Base-by-base conservation (phyloP, 2,888 invertebrate species). In the Loripinus fragilis region DNA sequence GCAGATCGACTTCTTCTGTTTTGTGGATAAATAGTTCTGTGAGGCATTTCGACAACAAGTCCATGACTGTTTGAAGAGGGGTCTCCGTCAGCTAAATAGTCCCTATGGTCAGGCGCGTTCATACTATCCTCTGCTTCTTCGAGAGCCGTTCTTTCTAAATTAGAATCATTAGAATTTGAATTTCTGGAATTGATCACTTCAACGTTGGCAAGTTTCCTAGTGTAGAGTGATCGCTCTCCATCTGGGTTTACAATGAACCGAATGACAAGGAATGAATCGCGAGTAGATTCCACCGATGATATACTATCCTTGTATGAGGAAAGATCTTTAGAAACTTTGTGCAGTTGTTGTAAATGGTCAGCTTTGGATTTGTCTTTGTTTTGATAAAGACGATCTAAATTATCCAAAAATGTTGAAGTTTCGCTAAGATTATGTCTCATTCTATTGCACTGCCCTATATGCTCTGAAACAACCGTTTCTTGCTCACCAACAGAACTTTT, bases 161-260 rank as follows among this genome's bases (percentile, higher is more conserved):
- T 72, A 0, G 1, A 48, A 10, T 45, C 28, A 52, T 73, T 65
- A 65, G 20, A 48, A 30, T 42, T 52, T 30, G 72, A 65, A 23
- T 65, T 60, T 25, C 74, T 17, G 30, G 83, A 83, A 66, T 79
- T 71, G 5, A 83, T 48, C 1, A 84, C 80, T 60, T 84, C 84
- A 7, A 84, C 80, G n/a, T 42, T 68, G 1, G 84, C 81, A 33
- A 81, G 45, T 20, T 73, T 66, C 10, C 69, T 78, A 30, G 68
- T 71, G 10, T 81, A 48, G 20, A 84, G 41, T 1, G 45, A 45
- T 48, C 79, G 33, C 35, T 84, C 81, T 1, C 76, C 71, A 23
- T 81, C 84, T 15, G 80, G 71, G 68, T 81, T 78, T 0, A 81
- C 80, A 41, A 77, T 73, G 52, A 84, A 84, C 38, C 84, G 45